phyloP scores from a whole-genome alignment of 35 echinoderm and acorn worm species.

The Patiria miniata region DNA sequence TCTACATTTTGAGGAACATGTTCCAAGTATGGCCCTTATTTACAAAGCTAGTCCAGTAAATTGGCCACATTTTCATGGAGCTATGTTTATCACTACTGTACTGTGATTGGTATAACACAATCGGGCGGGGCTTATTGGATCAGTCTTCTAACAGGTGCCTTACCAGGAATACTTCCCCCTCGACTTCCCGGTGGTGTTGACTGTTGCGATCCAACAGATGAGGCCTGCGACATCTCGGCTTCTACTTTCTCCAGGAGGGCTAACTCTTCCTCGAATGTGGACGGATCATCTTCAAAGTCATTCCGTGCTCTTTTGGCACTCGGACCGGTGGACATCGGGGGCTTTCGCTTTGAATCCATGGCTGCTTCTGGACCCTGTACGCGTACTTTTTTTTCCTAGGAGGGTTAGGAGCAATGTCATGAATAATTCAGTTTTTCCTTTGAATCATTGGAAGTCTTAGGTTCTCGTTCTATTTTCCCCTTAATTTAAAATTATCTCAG shows the following conservation, averaged over 20 bases:
- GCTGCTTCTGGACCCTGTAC: not conserved
- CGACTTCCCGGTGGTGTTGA: not conserved
- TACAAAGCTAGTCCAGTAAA: too few species aligned
- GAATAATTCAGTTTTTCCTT: not conserved
- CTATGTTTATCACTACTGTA: too few species aligned
- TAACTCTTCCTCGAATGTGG: conserved; percentile 88
- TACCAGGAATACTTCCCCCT: not conserved
- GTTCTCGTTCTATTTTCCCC: not conserved
- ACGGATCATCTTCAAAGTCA: conserved; percentile 78
- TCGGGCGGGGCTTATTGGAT: too few species aligned
- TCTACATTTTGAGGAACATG: too few species aligned
- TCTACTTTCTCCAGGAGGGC: conserved; percentile 71
- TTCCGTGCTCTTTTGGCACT: conserved; percentile 52
- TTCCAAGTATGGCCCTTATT: too few species aligned
- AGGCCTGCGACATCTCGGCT: conserved; percentile 47
- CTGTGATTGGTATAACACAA: too few species aligned
- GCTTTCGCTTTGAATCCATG: conserved; percentile 15
- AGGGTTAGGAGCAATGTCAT: too few species aligned
- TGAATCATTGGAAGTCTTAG: not conserved
- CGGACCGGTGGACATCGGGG: not conserved
- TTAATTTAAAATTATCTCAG: too few species aligned
- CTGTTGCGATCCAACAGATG: not conserved
- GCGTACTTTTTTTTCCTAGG: too few species aligned
- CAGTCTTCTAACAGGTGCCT: too few species aligned
- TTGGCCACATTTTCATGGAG: too few species aligned